phyloP scores from a whole-genome alignment of 2,888 invertebrate genomes.

The Eledone cirrhosa region DNA sequence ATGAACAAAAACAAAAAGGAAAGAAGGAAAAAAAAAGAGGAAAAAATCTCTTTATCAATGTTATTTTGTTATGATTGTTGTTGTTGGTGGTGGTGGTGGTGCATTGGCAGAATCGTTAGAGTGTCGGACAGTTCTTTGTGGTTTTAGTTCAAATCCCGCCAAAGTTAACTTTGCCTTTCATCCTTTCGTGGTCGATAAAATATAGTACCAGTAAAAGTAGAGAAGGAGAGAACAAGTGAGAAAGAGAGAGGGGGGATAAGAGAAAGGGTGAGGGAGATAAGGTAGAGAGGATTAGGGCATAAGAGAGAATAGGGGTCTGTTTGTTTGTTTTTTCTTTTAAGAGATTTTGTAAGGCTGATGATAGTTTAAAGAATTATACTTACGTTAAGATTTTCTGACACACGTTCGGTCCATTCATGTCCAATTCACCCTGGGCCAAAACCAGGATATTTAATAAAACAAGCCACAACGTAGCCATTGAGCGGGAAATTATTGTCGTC shows the following conservation, averaged over 20 bases:
- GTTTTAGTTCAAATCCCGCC: no score
- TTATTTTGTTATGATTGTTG: no score
- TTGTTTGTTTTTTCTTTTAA: background rate
- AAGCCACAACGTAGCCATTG: background rate
- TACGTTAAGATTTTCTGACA: slow-evolving; percentile 19
- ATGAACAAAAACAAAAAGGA: no score
- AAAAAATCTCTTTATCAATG: no score
- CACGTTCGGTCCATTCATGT: slow-evolving; percentile 19
- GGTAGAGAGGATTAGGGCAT: background rate
- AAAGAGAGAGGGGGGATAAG: no score
- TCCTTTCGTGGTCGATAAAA: no score
- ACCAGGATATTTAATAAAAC: background rate
- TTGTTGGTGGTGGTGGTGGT: no score
- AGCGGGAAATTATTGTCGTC: background rate
- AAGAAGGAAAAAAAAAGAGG: no score
- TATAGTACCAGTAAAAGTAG: no score
- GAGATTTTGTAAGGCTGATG: background rate
- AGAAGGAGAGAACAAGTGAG: background rate
- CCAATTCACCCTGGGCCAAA: background rate
- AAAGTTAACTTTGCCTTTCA: no score
- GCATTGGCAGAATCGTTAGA: no score
- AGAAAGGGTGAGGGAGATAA: background rate
- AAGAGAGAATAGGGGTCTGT: background rate
- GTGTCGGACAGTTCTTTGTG: no score
- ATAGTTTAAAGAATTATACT: background rate